Conservation (phyloP, 2,113 vertebrate species). For the Morone saxatilis region DNA sequence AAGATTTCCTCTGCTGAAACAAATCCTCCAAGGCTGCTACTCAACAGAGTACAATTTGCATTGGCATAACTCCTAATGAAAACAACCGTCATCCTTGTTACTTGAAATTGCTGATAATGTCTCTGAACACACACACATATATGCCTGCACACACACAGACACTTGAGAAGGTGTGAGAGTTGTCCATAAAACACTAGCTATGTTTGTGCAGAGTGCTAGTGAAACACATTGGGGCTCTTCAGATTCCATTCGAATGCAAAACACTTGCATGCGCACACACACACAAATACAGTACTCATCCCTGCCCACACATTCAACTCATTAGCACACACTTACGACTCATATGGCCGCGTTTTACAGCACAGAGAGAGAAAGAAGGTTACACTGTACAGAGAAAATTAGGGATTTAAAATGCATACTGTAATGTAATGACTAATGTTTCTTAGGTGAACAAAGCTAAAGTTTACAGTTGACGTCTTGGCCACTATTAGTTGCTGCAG, state of each 20-base stretch:
- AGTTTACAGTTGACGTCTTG: background rate
- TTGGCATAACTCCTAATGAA: background rate
- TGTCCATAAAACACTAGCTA: conserved; percentile 64
- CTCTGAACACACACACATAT: conserved; percentile 13
- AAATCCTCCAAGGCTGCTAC: conserved; percentile 3
- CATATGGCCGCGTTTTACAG: conserved; percentile 32
- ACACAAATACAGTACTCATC: conserved; percentile 31
- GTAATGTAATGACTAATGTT: background rate
- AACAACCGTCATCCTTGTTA: conserved; percentile 25
- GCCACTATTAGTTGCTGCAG: background rate
- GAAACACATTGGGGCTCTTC: conserved; percentile 66
- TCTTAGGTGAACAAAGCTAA: too few species aligned
- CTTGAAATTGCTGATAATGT: conserved; percentile 28
- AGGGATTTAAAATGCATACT: conserved; percentile 12
- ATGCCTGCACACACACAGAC: background rate
- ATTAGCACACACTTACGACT: conserved; percentile 55
- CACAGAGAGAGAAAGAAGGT: conserved; percentile 6
- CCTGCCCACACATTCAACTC: conserved; percentile 63
- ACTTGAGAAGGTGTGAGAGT: conserved; percentile 55
- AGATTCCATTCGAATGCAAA: conserved; percentile 74
- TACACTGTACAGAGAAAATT: conserved; percentile 1
- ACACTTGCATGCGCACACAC: conserved; percentile 18
- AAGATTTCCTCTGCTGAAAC: background rate
- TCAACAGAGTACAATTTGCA: conserved; percentile 4
- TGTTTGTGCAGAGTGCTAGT: conserved; percentile 62